phyloP scores from a whole-genome alignment of 2,888 invertebrate species.

The Nycteola revayana region DNA sequence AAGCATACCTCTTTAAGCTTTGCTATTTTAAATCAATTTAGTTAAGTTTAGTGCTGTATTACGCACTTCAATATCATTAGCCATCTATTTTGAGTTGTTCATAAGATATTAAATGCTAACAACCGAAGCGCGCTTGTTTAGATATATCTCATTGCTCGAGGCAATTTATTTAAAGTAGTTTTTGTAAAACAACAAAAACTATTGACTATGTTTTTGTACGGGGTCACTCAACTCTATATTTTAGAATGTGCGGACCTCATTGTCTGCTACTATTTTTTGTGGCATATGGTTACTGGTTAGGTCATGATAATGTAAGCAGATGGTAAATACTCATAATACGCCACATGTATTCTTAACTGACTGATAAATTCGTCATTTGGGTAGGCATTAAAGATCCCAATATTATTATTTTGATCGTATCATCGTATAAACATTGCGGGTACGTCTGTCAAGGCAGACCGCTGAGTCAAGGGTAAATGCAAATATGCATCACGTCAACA shows the following conservation, averaged over 20 bases:
- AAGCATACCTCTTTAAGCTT: too few species aligned
- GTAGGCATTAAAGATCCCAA: constrained; percentile 2
- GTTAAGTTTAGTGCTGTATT: too few species aligned
- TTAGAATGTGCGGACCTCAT: constrained; percentile 76
- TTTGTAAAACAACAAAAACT: constrained; percentile 71
- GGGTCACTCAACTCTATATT: constrained; percentile 73
- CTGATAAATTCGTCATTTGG: not conserved
- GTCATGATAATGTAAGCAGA: constrained; percentile 55
- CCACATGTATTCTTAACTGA: constrained; percentile 5
- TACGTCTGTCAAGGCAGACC: constrained; percentile 53
- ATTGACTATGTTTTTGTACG: constrained; percentile 56
- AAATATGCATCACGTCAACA: constrained; percentile 63
- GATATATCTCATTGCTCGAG: constrained; percentile 51
- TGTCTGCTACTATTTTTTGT: constrained; percentile 72
- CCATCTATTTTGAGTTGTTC: constrained; percentile 28
- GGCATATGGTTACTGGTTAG: constrained; percentile 67
- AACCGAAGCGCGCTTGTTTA: constrained; percentile 34
- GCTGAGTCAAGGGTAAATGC: constrained; percentile 63
- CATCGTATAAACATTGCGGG: constrained; percentile 47
- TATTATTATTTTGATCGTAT: constrained; percentile 32
- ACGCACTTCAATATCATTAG: constrained; percentile 23
- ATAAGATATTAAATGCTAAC: constrained; percentile 32
- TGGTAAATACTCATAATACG: constrained; percentile 46
- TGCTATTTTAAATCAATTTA: too few species aligned
- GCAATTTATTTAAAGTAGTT: constrained; percentile 61